Evolutionary conservation across 2,113 vertebrate species (phyloP).

Genomic region (Phyllopteryx taeniolatus): DNA sequence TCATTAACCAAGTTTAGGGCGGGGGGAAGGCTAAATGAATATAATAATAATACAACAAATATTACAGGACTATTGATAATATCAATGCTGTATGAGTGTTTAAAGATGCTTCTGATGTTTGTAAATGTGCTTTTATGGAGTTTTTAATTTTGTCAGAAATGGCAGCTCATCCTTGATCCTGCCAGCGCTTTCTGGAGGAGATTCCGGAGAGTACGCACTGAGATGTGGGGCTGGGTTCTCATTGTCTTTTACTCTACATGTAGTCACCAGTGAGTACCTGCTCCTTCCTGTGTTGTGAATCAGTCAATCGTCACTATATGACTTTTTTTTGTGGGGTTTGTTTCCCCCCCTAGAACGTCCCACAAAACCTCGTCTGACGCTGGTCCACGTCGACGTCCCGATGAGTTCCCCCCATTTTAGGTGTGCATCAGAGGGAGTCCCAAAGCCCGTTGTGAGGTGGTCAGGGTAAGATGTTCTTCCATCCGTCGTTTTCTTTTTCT

Average conservation of each 20-base stretch:
- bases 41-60: too few species aligned
- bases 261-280: conserved; percentile 61
- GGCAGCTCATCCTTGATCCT: conserved; percentile 57
- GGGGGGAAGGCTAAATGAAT: too few species aligned
- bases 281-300: neutral
- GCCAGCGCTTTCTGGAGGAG: conserved; percentile 61
- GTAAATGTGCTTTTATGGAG: neutral
- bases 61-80: too few species aligned
- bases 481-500: too few species aligned
- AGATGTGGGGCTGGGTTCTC: conserved; percentile 62
- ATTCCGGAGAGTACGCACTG: conserved; percentile 77
- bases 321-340: neutral
- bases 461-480: conserved; percentile 35
- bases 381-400: accelerated
- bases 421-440: conserved; percentile 78
- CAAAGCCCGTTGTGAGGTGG: conserved; percentile 75
- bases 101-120: too few species aligned
- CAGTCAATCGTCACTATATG: too few species aligned
- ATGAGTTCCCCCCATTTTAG: accelerated
- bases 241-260: conserved; percentile 68
- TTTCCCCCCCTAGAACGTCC: conserved; percentile 41
- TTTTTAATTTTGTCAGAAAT: conserved; percentile 46
- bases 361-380: conserved; percentile 54
- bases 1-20: too few species aligned
- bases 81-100: too few species aligned